Conservation (phyloP, 1,140 invertebrate species). For the Drosophila nikananu region DNA sequence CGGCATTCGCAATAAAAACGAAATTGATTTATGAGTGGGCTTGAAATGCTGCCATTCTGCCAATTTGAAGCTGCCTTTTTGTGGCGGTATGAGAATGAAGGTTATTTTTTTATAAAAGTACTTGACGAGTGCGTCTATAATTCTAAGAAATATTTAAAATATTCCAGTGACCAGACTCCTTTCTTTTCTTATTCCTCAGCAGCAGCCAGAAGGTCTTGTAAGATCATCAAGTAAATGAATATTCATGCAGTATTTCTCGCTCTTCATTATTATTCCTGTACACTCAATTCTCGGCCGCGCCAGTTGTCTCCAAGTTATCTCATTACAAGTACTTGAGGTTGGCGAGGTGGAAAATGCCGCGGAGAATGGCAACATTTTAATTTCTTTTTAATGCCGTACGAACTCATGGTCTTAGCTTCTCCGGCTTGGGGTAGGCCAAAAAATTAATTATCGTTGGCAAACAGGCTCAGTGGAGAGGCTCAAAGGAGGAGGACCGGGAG, state of each 20-base stretch:
- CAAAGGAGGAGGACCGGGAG: background rate
- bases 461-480: slow-evolving; percentile 34
- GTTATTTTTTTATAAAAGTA: slow-evolving; percentile 45
- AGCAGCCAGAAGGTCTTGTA: background rate
- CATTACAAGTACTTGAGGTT: slow-evolving; percentile 38
- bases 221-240: slow-evolving; percentile 16
- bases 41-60: slow-evolving; percentile 47
- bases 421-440: slow-evolving; percentile 54
- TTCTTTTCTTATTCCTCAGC: no score
- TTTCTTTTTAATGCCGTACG: slow-evolving; percentile 77
- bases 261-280: slow-evolving; percentile 29
- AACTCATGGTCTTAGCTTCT: slow-evolving; percentile 62
- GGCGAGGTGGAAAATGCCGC: slow-evolving; percentile 39
- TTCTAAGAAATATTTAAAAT: background rate
- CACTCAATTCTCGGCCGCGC: slow-evolving; percentile 16
- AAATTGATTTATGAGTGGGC: slow-evolving; percentile 74
- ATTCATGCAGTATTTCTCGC: slow-evolving; percentile 1
- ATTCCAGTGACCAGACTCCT: background rate
- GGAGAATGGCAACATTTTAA: slow-evolving; percentile 57
- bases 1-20: slow-evolving; percentile 70
- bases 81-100: slow-evolving; percentile 59
- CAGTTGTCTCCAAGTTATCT: slow-evolving; percentile 47
- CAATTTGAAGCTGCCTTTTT: slow-evolving; percentile 64
- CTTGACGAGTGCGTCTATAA: slow-evolving; percentile 24
- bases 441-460: slow-evolving; percentile 78